Evolutionary conservation across 2,888 invertebrate species (phyloP).

Genomic region (Netelia melanura): DNA sequence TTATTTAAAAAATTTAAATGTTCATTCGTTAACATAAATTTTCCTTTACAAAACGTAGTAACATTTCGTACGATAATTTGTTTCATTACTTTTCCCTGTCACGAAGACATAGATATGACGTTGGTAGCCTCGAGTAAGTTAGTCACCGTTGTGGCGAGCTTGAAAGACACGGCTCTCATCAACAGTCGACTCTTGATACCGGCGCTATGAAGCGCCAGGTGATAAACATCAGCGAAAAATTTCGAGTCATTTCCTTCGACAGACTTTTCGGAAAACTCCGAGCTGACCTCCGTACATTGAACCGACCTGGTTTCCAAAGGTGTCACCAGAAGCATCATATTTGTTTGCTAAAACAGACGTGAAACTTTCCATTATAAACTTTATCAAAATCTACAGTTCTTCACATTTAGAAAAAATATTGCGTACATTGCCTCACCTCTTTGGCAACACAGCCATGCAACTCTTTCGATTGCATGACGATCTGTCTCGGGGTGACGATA

Average conservation of each 20-base stretch:
- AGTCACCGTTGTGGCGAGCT: constrained; percentile 88
- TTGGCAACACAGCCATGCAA: constrained; percentile 86
- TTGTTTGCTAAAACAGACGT: constrained; percentile 79
- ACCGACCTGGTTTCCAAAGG: constrained; percentile 89
- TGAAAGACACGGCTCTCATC: constrained; percentile 87
- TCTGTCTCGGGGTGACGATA: constrained; percentile 85
- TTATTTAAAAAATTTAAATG: too few species aligned
- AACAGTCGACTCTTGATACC: constrained; percentile 87
- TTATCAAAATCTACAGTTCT: neutral
- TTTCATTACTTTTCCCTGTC: constrained; percentile 55
- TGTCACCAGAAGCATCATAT: constrained; percentile 87
- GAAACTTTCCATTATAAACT: neutral
- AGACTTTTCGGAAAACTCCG: constrained; percentile 88
- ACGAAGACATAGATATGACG: constrained; percentile 88
- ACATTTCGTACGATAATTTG: neutral
- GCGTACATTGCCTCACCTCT: constrained; percentile 82
- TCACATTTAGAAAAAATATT: constrained; percentile 28
- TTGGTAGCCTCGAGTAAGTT: constrained; percentile 88
- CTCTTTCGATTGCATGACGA: constrained; percentile 90
- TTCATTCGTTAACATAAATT: too few species aligned
- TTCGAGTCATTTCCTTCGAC: constrained; percentile 76
- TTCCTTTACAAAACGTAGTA: neutral
- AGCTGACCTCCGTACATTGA: constrained; percentile 91
- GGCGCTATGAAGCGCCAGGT: constrained; percentile 88
- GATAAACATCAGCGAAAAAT: constrained; percentile 92